Evolutionary conservation across 2,113 vertebrate genomes (phyloP), one percentile per base, ranked within the genome.

Genomic region (Cyprinodon tularosa): DNA sequence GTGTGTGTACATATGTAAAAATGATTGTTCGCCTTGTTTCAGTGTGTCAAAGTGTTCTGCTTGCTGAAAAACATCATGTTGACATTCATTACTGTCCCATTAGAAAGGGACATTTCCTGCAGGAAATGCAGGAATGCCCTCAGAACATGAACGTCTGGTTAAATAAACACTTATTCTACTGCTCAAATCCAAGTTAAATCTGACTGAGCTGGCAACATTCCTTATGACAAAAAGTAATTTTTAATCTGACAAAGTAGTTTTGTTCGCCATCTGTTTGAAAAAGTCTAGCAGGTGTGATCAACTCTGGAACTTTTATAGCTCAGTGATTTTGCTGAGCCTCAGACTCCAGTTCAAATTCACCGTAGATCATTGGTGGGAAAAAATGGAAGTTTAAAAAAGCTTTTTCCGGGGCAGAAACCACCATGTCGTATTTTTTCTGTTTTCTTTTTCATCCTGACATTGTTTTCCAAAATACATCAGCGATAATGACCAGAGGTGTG

Each of bases 51-150:
- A 57, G 57, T 64, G 17, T 7, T 67, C 39, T 69, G 8, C 67
- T 61, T 29, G 48, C 50, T 74, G 77, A 79, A 38, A 79, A 72
- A 74, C 9, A 57, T 50, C 39, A 57, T 45, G 3, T 66, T 47
- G 11, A 65, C 39, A 44, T 47, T 69, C 17, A 60, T 72, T 75
- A 73, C 1, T 44, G 76, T 9, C 48, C 45, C 14, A 45, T 74
- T 44, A 44, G 53, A 57, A n/a, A n/a, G n/a, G n/a, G n/a, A n/a
- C n/a, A n/a, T n/a, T n/a, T n/a, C n/a, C n/a, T n/a, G 60, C 12
- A 22, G 3, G 13, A 68, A 12, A 42, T 6, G 13, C 12, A 20
- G 14, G 15, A 20, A 4, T 57, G 13, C 36, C 17, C 57, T 63
- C 53, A 44, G 5, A 60, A n/a, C 4, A 20, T 38, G 48, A 38